Evolutionary conservation across 1,140 invertebrate genomes (phyloP).

Genomic region (Neotoxoptera formosana): DNA sequence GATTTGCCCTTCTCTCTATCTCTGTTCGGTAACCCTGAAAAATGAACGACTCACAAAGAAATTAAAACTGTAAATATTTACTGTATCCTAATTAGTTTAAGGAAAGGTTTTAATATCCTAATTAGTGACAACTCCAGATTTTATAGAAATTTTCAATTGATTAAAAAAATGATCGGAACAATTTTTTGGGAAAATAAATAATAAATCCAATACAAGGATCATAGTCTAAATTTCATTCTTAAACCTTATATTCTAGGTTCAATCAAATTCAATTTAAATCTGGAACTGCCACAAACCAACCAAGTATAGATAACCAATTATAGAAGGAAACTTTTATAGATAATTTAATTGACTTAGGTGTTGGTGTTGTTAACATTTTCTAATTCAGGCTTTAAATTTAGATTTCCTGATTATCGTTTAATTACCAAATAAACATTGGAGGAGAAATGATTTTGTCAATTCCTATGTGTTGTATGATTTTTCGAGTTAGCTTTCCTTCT

Average conservation of each 20-base stretch:
- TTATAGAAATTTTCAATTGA: not conserved
- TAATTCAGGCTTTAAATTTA: not conserved
- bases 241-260: not conserved
- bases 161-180: not conserved
- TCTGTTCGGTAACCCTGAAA: conserved; percentile 51
- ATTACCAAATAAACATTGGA: conserved; percentile 54
- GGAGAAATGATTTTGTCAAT: conserved; percentile 43
- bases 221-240: not conserved
- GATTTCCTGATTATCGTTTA: conserved; percentile 50
- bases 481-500: conserved; percentile 52
- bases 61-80: conserved; percentile 46
- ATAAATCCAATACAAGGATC: not conserved
- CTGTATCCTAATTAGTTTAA: conserved; percentile 9
- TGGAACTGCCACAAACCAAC: conserved; percentile 38
- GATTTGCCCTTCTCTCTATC: not conserved
- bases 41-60: conserved; percentile 52
- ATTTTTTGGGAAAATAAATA: not conserved
- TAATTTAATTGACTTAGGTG: not conserved
- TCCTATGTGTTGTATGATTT: conserved; percentile 48
- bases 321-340: not conserved
- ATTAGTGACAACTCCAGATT: conserved; percentile 45
- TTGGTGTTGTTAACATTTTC: not conserved
- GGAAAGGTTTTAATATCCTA: not conserved
- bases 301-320: not conserved
- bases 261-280: not conserved